Evolutionary conservation across 2,797 vertebrate species (phyloP), one percentile per base, ranked within the genome.

Genomic region (Podarcis lilfordi): DNA sequence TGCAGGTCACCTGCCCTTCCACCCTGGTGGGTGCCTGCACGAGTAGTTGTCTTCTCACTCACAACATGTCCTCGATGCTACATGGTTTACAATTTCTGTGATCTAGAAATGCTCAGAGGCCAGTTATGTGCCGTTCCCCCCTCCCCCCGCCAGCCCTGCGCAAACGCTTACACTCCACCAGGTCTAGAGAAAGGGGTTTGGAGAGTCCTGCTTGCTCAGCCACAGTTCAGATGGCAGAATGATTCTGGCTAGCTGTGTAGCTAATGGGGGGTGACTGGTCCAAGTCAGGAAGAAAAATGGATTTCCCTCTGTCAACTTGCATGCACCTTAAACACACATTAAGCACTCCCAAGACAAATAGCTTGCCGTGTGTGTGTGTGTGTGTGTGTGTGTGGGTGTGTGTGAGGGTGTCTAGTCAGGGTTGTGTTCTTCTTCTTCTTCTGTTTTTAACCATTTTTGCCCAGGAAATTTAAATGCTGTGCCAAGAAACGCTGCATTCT

Each of bases 31-130:
- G 59, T 23, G 59, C 59, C 17, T 61, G 59, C 21, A 23, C 7
- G 59, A 61, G 17, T 61, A 61, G 59, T 19, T 55, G 13, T 15
- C 50, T 55, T 15, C 50, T 55, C 50, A 13, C 50, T 13, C 50
- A 55, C 50, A 55, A 55, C 50, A 61, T 61, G 19, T 77, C 37
- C 35, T 27, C 1, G 37, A 25, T 27, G 23, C 23, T 5, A 45
- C 43, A 78, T n/a, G 43, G 29, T 13, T 29, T 15, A 17, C 43
- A 50, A 25, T 50, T 91, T 90, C 64, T 86, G 82, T 71, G 88
- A 92, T 43, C 89, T 89, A 91, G 89, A 88, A 88, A 82, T 90
- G 74, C 66, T 75, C 45, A 78, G 91, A 89, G 59, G 59, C 17
- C 59, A 61, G 17, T 61, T 23, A 21, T 6, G 59, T 61, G 19